Evolutionary conservation across 1,140 invertebrate species (phyloP).

Genomic region (Papilio aristodemus): DNA sequence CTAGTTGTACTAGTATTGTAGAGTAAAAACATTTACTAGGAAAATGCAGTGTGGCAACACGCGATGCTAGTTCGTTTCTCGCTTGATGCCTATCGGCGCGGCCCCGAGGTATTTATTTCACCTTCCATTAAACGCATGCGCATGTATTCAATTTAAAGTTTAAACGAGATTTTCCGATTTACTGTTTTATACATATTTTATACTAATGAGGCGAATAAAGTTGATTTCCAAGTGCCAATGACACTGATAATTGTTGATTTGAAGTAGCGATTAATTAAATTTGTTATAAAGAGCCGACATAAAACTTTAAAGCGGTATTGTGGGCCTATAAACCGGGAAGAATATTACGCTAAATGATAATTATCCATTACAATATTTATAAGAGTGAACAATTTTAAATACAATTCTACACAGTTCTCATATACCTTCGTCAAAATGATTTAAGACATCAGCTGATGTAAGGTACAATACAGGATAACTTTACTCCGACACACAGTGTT

Average conservation of each 20-base stretch:
- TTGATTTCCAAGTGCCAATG: not conserved
- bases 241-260: not conserved
- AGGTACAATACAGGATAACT: too few relatives aligned
- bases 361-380: too few relatives aligned
- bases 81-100: not conserved
- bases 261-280: not conserved
- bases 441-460: too few relatives aligned
- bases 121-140: not conserved
- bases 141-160: constrained; percentile 15
- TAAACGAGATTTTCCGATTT: not conserved
- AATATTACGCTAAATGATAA: not conserved
- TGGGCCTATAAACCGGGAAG: not conserved
- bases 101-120: constrained; percentile 4
- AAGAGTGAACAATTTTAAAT: too few relatives aligned
- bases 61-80: not conserved
- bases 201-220: not conserved
- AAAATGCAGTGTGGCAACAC: constrained; percentile 11
- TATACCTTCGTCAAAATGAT: too few relatives aligned
- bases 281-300: not conserved
- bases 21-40: constrained; percentile 18
- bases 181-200: not conserved
- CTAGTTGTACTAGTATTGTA: too few relatives aligned
- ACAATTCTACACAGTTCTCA: too few relatives aligned
- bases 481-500: too few relatives aligned
- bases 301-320: not conserved